A percentile compares a stretch with the other conserved stretches of the same genome.
Conservation (phyloP, 2,797 vertebrate genomes). For the Falco rusticolus region DNA sequence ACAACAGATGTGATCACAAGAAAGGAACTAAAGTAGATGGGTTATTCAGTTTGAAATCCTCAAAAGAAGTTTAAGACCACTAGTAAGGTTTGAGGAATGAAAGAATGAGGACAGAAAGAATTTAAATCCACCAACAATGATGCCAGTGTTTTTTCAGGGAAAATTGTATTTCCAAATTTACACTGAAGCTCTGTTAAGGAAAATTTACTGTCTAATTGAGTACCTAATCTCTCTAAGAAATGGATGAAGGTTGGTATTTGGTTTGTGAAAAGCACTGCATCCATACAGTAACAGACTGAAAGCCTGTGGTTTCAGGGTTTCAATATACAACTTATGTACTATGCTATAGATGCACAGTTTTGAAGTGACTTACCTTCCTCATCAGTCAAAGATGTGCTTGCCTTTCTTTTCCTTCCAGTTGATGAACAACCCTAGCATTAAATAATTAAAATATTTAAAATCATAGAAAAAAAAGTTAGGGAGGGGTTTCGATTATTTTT, state of each 20-base stretch:
- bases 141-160: background rate
- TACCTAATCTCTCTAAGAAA: background rate
- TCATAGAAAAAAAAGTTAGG: background rate
- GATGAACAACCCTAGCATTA: constrained; percentile 72
- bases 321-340: background rate
- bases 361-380: constrained; percentile 74
- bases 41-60: background rate
- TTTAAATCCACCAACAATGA: background rate
- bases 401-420: constrained; percentile 85
- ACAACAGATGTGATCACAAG: background rate
- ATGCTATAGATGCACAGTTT: background rate
- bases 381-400: constrained; percentile 79
- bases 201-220: background rate
- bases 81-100: background rate
- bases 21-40: background rate
- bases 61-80: background rate
- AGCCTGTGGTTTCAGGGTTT: background rate
- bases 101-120: background rate
- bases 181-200: background rate
- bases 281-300: background rate
- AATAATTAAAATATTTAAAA: constrained; percentile 10
- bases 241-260: background rate
- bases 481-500: background rate
- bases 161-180: background rate
- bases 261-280: background rate